Evolutionary conservation across 1,140 invertebrate genomes (phyloP).

Genomic region (Nephotettix cincticeps): DNA sequence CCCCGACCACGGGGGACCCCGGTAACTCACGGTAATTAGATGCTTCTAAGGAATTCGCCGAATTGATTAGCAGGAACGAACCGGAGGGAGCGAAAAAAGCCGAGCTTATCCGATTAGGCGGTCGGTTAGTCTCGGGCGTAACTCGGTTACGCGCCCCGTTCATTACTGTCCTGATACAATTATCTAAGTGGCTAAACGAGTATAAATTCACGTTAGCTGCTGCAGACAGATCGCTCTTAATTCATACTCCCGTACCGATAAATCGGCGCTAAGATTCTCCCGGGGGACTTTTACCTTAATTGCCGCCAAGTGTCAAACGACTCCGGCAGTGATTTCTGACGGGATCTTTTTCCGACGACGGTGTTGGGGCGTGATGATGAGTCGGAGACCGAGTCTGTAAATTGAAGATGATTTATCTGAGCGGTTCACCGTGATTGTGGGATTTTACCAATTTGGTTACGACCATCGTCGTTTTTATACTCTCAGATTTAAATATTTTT

Average conservation of each 20-base stretch:
- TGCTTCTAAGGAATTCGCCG: conserved; percentile 6
- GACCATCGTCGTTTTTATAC: too few species aligned
- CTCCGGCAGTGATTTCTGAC: too few species aligned
- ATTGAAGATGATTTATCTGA: too few species aligned
- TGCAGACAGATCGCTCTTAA: neutral
- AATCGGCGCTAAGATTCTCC: neutral
- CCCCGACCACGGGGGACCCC: neutral
- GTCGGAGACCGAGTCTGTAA: too few species aligned
- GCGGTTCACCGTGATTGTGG: too few species aligned
- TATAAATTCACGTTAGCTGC: conserved; percentile 4
- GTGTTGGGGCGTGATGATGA: too few species aligned
- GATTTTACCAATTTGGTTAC: too few species aligned
- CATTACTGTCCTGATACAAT: conserved; percentile 1
- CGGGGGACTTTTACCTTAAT: conserved; percentile 2
- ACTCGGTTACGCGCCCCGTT: neutral
- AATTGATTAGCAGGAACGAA: conserved; percentile 1
- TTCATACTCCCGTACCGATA: neutral
- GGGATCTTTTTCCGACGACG: too few species aligned
- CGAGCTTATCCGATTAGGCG: conserved; percentile 6
- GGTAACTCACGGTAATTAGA: neutral
- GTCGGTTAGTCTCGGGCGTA: conserved; percentile 1
- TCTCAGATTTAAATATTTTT: too few species aligned
- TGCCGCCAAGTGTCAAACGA: neutral
- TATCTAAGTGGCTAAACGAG: neutral
- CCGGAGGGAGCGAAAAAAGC: conserved; percentile 7